Evolutionary conservation across 2,888 invertebrate species (phyloP).

Genomic region (Ramazzottius varieornatus): DNA sequence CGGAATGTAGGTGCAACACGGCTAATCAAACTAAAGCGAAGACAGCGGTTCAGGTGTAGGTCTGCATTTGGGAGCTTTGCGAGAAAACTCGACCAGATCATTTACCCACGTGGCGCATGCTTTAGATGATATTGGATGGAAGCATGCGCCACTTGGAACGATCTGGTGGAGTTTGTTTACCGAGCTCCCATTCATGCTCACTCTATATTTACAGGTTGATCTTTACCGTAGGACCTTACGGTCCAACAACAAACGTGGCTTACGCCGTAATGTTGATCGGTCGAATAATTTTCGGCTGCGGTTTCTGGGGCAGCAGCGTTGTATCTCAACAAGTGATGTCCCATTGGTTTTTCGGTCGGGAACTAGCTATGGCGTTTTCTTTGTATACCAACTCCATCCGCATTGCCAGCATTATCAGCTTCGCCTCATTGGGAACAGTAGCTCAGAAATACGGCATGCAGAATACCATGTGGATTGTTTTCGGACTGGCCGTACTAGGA

Average conservation of each 20-base stretch:
- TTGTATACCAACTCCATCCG: neutral
- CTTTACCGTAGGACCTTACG: neutral
- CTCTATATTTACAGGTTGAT: neutral
- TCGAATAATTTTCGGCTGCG: neutral
- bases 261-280: neutral
- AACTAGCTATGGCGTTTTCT: neutral
- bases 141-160: no score
- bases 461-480: neutral
- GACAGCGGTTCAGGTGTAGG: no score
- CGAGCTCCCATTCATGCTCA: neutral
- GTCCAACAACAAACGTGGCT: neutral
- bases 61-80: no score
- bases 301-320: neutral
- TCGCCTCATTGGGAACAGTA: neutral
- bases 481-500: neutral
- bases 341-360: neutral
- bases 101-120: no score
- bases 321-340: neutral
- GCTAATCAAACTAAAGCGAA: no score
- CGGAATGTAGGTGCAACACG: slow-evolving; percentile 2
- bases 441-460: neutral
- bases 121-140: no score
- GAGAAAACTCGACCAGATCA: no score
- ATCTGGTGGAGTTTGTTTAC: no score
- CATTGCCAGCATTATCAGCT: neutral